Evolutionary conservation across 2,113 vertebrate species (phyloP), one percentile per base, ranked within the genome.

Genomic region (Nycticebus coucang): DNA sequence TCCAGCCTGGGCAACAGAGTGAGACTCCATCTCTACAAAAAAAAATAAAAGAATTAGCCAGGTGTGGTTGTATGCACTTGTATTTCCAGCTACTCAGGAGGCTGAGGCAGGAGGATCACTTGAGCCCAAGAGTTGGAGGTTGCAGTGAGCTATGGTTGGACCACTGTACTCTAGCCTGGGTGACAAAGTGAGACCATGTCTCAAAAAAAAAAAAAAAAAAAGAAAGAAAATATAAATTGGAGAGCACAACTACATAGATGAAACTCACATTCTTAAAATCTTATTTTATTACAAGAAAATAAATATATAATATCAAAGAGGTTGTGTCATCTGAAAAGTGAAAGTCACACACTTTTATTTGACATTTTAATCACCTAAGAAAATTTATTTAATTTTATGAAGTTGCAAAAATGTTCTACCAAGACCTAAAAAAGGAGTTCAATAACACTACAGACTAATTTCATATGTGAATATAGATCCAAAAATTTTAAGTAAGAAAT

Each of bases 401-500:
- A 60, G 28, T 75, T n/a, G 37, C 50, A 80, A 94, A 86, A 22
- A 66, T 30, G 1, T 15, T 79, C n/a, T 87, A 60, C 26, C 9
- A 72, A 87, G 75, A 69, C n/a, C 50, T 81, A 26, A 55, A 85
- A 68, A 53, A 57, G 28, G 57, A 75, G 24, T 35, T 84, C 41
- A 26, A 4, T 80, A 69, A 85, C 78, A 4, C 13, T 74, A 14
- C 18, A 80, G 66, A 66, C 50, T 50, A 50, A 80, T 74, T 91
- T 84, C 24, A 74, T 45, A 22, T 62, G 35, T 80, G 11, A 85
- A 60, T 62, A 71, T 37, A 19, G 14, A 45, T 69, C 21, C 37
- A 93, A 80, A 89, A 87, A 33, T 81, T 95, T 26, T 85, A 83
- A 93, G 81, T 93, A 53, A 72, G 80, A 91, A 80, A 17, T 75